phyloP scores from a whole-genome alignment of 2,888 invertebrate genomes.

The Parelbella ahira region DNA sequence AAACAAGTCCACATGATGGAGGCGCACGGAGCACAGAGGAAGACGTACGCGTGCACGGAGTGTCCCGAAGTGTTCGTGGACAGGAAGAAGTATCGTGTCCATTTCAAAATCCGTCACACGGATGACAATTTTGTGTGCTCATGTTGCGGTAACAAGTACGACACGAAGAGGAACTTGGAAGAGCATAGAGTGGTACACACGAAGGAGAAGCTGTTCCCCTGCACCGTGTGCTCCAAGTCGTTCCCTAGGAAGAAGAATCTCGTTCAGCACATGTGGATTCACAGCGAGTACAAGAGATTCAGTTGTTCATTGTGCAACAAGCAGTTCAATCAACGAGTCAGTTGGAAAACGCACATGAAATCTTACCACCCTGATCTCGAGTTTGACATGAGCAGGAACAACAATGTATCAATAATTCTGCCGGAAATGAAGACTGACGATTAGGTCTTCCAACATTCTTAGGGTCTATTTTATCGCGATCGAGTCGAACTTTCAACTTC shows the following conservation, averaged over 20 bases:
- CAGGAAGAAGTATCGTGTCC: slow-evolving; percentile 51
- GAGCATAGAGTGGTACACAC: slow-evolving; percentile 77
- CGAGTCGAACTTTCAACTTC: too few relatives aligned
- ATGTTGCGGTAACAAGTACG: slow-evolving; percentile 61
- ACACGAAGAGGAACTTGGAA: slow-evolving; percentile 51
- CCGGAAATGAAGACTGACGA: slow-evolving; percentile 6
- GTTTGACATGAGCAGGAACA: slow-evolving; percentile 34
- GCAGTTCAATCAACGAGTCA: slow-evolving; percentile 67
- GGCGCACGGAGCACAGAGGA: slow-evolving; percentile 50
- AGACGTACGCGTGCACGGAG: slow-evolving; percentile 53
- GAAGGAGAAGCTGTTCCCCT: slow-evolving; percentile 70
- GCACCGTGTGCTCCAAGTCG: slow-evolving; percentile 68
- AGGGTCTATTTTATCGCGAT: too few relatives aligned
- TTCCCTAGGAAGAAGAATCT: slow-evolving; percentile 66
- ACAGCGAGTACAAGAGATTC: slow-evolving; percentile 63
- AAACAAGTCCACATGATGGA: slow-evolving; percentile 55
- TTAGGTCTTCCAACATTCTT: too few relatives aligned
- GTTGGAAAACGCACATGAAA: slow-evolving; percentile 68
- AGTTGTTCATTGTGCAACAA: slow-evolving; percentile 62
- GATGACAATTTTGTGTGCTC: slow-evolving; percentile 60
- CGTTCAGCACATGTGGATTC: slow-evolving; percentile 68
- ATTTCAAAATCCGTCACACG: slow-evolving; percentile 58
- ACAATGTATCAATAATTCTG: background rate
- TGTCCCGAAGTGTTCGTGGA: slow-evolving; percentile 52
- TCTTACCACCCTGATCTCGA: slow-evolving; percentile 60